Base-by-base conservation (phyloP, 2,113 vertebrate genomes). In the Notarius quadriscutis region DNA sequence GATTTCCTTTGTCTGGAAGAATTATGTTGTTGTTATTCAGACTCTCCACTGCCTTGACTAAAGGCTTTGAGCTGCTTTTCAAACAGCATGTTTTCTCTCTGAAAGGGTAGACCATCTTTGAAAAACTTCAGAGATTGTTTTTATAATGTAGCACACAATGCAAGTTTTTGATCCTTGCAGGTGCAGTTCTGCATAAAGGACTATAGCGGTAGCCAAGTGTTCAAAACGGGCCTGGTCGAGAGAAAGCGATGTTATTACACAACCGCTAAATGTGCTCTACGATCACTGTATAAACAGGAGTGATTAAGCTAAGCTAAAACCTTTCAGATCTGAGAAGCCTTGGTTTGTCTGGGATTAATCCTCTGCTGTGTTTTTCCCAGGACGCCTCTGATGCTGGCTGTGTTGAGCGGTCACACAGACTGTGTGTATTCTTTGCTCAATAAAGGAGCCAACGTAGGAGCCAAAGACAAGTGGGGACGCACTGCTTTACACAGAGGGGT, bases 381-480 rank as follows among this genome's bases (percentile, higher is more conserved):
- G 93, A 99, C 97, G 78, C 98, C 98, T 65, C 92, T 99, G 92
- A 99, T 99, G 98, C 88, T 99, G 88, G 97, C 98, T 1, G 98
- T 99, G 91, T 96, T 99, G 90, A 99, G 98, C 1, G 98, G 98
- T 87, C 98, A 99, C 95, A 99, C 97, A 0, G 98, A 99, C 90
- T 99, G 98, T 74, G 98, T 99, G 53, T 99, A 98, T 94, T 98
- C 97, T 67, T 93, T 99, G 87, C 95, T 99, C 60, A 99, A 97
- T 93, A 99, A 99, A 92, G 98, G 98, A 94, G 97, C 97, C 88
- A 96, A 92, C 60, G 97, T 98, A 88, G 97, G 99, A 95, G 97
- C 98, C 97, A 98, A 97, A 97, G 98, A 99, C 93, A 98, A 97
- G 84, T 97, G 97, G 96, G 97, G 97, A 91, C 96, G 98, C 93